Conservation (phyloP, 2,888 invertebrate genomes). For the Hermodice carunculata region DNA sequence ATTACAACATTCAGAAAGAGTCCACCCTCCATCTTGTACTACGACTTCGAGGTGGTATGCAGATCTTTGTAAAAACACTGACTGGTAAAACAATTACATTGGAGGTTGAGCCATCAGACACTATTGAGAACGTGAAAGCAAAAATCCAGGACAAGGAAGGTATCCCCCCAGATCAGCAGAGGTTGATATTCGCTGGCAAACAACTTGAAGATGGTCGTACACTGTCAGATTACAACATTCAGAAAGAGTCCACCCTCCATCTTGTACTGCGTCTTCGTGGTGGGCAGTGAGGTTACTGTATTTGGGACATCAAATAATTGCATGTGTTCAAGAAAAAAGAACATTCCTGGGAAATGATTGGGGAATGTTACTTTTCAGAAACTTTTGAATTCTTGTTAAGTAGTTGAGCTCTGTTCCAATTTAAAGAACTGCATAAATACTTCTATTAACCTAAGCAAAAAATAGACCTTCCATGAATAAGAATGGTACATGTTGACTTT, state of each 20-base stretch:
- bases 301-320: too few relatives aligned
- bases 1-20: conserved; percentile 96
- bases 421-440: too few relatives aligned
- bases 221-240: conserved; percentile 93
- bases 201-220: conserved; percentile 93
- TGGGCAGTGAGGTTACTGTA: too few relatives aligned
- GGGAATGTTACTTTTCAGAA: too few relatives aligned
- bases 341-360: too few relatives aligned
- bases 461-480: too few relatives aligned
- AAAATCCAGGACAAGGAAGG: conserved; percentile 74
- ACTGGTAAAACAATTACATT: conserved; percentile 70
- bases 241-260: conserved; percentile 95
- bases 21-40: conserved; percentile 92
- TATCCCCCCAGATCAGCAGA: conserved; percentile 82
- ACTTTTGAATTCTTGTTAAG: too few relatives aligned
- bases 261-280: conserved; percentile 86
- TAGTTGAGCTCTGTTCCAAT: too few relatives aligned
- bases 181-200: conserved; percentile 92
- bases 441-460: too few relatives aligned
- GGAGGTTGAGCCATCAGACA: conserved; percentile 84
- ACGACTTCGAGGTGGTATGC: conserved; percentile 78
- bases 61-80: conserved; percentile 73
- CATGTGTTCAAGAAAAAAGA: too few relatives aligned
- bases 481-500: too few relatives aligned
- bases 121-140: conserved; percentile 92